phyloP scores from a whole-genome alignment of 2,797 vertebrate species.

The Allobates femoralis region DNA sequence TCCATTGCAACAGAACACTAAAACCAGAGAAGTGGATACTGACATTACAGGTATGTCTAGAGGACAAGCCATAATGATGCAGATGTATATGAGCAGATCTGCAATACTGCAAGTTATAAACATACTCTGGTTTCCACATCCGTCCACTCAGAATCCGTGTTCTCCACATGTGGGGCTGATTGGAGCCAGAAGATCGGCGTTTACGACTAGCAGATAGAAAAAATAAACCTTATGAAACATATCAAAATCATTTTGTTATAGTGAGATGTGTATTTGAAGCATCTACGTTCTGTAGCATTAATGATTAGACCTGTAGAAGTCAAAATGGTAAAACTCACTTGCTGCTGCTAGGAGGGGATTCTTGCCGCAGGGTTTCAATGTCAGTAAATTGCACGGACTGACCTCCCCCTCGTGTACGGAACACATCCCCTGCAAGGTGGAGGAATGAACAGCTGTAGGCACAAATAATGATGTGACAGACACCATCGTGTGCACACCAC shows the following conservation, averaged over 20 bases:
- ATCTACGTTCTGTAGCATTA: neutral
- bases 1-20: conserved; percentile 92
- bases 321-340: conserved; percentile 49
- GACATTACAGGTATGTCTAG: neutral
- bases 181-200: conserved; percentile 72
- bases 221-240: neutral
- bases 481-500: conserved; percentile 49
- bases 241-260: neutral
- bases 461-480: neutral
- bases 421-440: conserved; percentile 87
- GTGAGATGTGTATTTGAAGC: neutral
- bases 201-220: conserved; percentile 70
- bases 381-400: conserved; percentile 95
- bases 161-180: conserved; percentile 67
- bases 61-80: neutral
- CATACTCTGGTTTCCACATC: conserved; percentile 93
- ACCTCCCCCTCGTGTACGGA: conserved; percentile 90
- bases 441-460: neutral
- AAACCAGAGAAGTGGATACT: conserved; percentile 24
- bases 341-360: conserved; percentile 79
- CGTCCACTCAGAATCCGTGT: conserved; percentile 83
- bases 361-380: conserved; percentile 90
- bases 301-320: neutral
- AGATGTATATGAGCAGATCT: no score
- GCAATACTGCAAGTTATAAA: neutral